These are phyloP conservation scores for Cryptus armator DNA, from an alignment of 2,888 invertebrate species.

Conservation along the genomic window DNA sequence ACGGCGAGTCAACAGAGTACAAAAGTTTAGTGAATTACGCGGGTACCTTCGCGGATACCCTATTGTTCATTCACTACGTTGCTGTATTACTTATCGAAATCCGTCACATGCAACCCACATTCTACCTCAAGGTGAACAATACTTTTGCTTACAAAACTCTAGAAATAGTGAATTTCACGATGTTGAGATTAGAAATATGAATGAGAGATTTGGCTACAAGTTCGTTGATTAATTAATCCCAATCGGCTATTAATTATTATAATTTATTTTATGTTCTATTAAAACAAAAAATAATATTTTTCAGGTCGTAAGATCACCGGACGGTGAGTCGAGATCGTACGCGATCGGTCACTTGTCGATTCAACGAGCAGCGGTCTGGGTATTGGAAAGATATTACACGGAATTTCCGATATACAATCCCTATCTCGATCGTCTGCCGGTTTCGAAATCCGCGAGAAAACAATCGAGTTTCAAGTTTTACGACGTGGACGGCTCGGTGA, in stretches of 20 bases:
- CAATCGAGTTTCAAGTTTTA: constrained; percentile 97
- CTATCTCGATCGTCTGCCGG: constrained; percentile 95
- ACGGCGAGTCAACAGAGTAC: constrained; percentile 94
- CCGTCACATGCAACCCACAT: constrained; percentile 95
- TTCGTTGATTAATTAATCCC: no score
- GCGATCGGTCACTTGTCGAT: constrained; percentile 96
- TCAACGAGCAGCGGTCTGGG: constrained; percentile 97
- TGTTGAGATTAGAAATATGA: no score
- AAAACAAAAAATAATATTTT: constrained; percentile 53
- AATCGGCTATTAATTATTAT: no score
- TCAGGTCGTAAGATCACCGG: constrained; percentile 95
- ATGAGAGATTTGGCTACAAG: no score
- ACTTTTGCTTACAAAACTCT: background rate
- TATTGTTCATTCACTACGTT: constrained; percentile 97
- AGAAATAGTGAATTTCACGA: background rate
- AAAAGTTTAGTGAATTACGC: constrained; percentile 96
- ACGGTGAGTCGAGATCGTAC: constrained; percentile 96
- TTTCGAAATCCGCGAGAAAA: constrained; percentile 92
- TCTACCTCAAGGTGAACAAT: constrained; percentile 90
- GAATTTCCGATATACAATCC: constrained; percentile 99
- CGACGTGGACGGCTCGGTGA: constrained; percentile 95
- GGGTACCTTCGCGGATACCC: constrained; percentile 96
- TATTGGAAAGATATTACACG: constrained; percentile 97
- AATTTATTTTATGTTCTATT: background rate
- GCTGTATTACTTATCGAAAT: constrained; percentile 97